Conservation (phyloP, 1,140 invertebrate genomes). For the Bombus soroeensis region DNA sequence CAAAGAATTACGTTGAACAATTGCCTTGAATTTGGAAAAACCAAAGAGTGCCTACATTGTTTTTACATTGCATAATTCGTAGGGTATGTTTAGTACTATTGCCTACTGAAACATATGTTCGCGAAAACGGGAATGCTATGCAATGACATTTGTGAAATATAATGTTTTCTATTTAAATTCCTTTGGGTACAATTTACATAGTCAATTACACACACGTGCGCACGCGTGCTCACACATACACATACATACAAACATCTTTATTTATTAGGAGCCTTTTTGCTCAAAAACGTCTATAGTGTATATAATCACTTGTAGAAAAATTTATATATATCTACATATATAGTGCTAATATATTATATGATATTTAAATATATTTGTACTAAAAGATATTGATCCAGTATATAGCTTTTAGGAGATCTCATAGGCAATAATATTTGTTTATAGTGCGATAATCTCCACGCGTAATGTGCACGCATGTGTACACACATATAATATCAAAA, state of each 20-base stretch:
- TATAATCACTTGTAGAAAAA: conserved; percentile 56
- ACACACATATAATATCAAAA: conserved; percentile 50
- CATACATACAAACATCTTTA: conserved; percentile 49
- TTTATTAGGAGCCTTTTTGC: conserved; percentile 70
- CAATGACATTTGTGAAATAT: conserved; percentile 23
- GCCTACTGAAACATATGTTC: conserved; percentile 30
- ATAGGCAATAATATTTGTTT: conserved; percentile 64
- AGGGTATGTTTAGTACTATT: conserved; percentile 32
- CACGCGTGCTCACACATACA: conserved; percentile 42
- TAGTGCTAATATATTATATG: conserved; percentile 67
- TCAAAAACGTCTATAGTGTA: conserved; percentile 58
- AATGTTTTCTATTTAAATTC: conserved; percentile 47
- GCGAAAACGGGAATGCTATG: conserved; percentile 23
- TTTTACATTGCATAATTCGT: conserved; percentile 51
- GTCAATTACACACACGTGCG: conserved; percentile 68
- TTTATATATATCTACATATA: conserved; percentile 51
- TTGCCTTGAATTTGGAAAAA: conserved; percentile 84
- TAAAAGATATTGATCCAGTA: conserved; percentile 52
- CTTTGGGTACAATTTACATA: conserved; percentile 64
- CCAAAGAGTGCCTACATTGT: conserved; percentile 70
- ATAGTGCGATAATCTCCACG: conserved; percentile 57
- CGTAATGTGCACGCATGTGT: conserved; percentile 1
- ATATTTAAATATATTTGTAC: conserved; percentile 70
- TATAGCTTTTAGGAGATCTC: conserved; percentile 58
- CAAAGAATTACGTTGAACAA: conserved; percentile 98